Base-by-base conservation (phyloP, 2,797 vertebrate species). In the Helicolenus hilgendorfi region DNA sequence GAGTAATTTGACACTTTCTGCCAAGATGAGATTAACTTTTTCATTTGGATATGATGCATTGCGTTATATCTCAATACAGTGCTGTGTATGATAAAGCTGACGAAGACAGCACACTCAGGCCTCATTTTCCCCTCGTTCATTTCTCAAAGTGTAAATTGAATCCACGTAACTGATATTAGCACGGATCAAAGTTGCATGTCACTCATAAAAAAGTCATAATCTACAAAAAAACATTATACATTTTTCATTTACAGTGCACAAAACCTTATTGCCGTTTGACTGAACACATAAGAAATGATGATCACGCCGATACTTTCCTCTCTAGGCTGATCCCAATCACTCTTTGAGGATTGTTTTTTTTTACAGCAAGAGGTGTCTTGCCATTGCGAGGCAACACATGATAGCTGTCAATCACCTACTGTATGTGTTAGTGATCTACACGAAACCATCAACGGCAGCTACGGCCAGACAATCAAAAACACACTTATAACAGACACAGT, bases 1-100 rank as follows among this genome's bases (percentile, higher is more conserved):
- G 82, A 92, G 67, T 72, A 81, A 89, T 82, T 36, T 64, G 69
- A 56, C 71, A 68, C 60, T 63, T 63, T 71, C 24, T 63, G 29
- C 33, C 72, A 26, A 77, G 11, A 22, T 55, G 69, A 77, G 65
- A 60, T 56, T 26, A 36, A 65, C 5, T 9, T 77, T 84, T 89
- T 56, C 27, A 75, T 18, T 71, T 64, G 68, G 41, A 67, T 72
- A 18, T 36, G 35, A 74, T 79, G 75, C 76, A 27, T 38, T 62
- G 38, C 27, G 38, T 60, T 27, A 35, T 33, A 75, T 78, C 49
- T 79, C 55, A 24, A 22, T 63, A 29, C 64, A 15, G 22, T 10
- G 3, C 71, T 49, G 55, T 62, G 36, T 75, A 85, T 73, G 38
- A 49, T 49, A 49, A 82, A 74, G 83, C 84, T 65, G 7, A 63